Base-by-base conservation (phyloP, 1,140 invertebrate species). In the Caerostris extrusa region DNA sequence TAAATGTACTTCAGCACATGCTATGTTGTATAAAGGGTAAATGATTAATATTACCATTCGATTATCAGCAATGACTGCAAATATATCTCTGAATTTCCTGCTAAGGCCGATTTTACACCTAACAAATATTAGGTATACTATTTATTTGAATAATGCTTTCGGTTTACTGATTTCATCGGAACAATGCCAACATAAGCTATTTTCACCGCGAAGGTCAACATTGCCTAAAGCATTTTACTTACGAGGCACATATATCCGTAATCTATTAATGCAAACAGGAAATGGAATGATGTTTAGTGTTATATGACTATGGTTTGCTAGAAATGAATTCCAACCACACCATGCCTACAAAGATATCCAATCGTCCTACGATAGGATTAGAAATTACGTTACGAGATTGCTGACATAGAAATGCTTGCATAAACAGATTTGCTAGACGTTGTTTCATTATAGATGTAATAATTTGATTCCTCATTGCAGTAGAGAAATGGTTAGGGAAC, bases 371-470 rank as follows among this genome's bases (percentile, higher is more conserved):
- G 53, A 57, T 55, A 89, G 64, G 53, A 69, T 53, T 69, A 53
- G 87, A 89, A 89, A 71, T 89, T 71, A 64, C 64, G 64, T 89
- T 89, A 69, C 53, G 50, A n/a, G 50, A 10, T 64, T 71, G 61
- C 87, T 89, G 64, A 89, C 87, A 89, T 1, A 56, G 85, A 64
- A 61, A 60, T 89, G 34, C 61, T 57, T 89, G 87, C 53, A 89
- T 89, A 89, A 89, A 89, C 64, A 89, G 50, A 89, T 89, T 89
- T 5, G 17, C 19, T 50, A 89, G 87, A 89, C 64, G 64, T 19
- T 77, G 71, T 77, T 77, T 77, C 71, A 77, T 53, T 50, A 77
- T 53, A 77, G 19, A 61, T 8, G 53, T 89, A 57, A 89, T 71
- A 89, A 69, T 89, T 64, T 89, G 60, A 89, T 71, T 69, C 87